A percentile compares a stretch with the other conserved stretches of the same genome.
phyloP scores from a whole-genome alignment of 2,797 vertebrate genomes.

The Propithecus perrieri region DNA sequence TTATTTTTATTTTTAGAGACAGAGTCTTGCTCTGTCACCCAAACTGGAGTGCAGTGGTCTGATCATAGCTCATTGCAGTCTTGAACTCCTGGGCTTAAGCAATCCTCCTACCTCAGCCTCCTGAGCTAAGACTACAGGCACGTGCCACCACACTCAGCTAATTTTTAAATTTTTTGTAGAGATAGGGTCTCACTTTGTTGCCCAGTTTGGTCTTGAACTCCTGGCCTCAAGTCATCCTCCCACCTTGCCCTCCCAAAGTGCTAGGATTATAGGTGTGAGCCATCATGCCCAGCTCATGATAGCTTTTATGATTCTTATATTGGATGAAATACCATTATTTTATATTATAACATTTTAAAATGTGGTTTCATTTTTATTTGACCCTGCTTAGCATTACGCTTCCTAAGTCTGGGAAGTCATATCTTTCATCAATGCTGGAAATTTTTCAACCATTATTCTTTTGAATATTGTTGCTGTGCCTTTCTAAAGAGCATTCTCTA shows the following conservation, averaged over 20 bases:
- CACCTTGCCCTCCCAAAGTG: neutral
- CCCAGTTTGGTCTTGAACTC: neutral
- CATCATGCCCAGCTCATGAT: neutral
- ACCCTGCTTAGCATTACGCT: neutral
- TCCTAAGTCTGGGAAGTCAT: neutral
- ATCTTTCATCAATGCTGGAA: neutral
- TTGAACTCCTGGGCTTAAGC: neutral
- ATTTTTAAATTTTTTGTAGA: neutral
- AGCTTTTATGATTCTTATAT: neutral
- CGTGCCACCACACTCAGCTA: neutral
- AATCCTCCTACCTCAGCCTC: neutral
- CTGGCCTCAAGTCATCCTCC: neutral
- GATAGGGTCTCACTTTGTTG: neutral
- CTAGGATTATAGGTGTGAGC: neutral
- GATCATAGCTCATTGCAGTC: neutral
- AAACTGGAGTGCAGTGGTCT: neutral
- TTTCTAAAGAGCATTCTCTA: neutral
- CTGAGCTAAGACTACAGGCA: neutral
- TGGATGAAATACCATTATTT: neutral
- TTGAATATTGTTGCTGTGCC: neutral
- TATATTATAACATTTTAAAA: neutral
- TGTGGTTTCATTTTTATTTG: neutral
- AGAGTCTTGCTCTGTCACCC: neutral
- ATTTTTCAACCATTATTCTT: neutral
- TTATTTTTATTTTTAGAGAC: neutral